phyloP scores from a whole-genome alignment of 2,113 vertebrate species.

The Dicrurus megarhynchus region DNA sequence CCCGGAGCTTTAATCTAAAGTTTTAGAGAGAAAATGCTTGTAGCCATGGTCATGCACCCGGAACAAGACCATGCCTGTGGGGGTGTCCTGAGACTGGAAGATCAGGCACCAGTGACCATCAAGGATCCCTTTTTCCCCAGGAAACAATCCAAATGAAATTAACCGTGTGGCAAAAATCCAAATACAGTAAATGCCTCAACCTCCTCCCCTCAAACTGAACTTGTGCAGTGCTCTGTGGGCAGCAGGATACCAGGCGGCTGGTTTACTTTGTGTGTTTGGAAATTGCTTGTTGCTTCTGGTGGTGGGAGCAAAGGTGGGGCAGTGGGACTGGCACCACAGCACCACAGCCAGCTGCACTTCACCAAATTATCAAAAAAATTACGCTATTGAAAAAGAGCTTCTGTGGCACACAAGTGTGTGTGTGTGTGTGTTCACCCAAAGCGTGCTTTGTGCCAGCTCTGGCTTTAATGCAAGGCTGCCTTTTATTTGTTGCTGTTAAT shows the following conservation, averaged over 20 bases:
- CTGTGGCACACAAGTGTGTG: background rate
- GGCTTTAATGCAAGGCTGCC: background rate
- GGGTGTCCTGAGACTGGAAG: background rate
- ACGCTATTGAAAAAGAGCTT: background rate
- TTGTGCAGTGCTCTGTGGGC: background rate
- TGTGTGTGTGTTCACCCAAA: background rate
- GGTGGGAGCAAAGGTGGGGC: background rate
- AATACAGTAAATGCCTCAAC: background rate
- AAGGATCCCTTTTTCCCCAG: background rate
- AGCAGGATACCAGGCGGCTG: background rate
- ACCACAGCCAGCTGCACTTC: background rate
- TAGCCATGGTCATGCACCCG: background rate
- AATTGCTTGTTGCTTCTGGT: background rate
- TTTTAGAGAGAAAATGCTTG: background rate
- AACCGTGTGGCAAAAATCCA: background rate
- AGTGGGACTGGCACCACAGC: background rate
- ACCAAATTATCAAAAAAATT: background rate
- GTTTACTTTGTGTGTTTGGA: background rate
- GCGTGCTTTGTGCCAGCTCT: background rate
- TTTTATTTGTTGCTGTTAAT: background rate
- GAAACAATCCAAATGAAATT: background rate
- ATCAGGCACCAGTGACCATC: background rate
- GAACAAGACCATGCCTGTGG: background rate
- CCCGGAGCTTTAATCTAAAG: background rate
- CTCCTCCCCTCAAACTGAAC: background rate